These are phyloP conservation scores for Antedon mediterranea DNA, from an alignment of 53 echinoderm and acorn worm species.

Conservation along the genomic window DNA sequence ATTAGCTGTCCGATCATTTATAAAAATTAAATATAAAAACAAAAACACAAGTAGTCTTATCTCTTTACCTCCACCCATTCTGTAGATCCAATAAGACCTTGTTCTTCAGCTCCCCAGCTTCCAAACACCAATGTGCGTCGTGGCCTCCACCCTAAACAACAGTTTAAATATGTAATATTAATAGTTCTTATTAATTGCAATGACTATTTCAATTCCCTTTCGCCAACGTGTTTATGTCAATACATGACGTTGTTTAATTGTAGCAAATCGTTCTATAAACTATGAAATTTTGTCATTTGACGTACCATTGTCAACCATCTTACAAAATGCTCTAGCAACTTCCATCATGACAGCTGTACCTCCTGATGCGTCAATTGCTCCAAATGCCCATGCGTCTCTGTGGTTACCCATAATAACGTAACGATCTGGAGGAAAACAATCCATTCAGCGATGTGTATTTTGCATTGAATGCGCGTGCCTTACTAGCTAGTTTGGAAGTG, in stretches of 20 bases:
- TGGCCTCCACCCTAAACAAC: slow-evolving; percentile 55
- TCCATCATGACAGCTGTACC: slow-evolving; percentile 76
- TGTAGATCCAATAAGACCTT: slow-evolving; percentile 69
- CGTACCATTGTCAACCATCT: slow-evolving; percentile 36
- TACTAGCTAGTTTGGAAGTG: too few species aligned
- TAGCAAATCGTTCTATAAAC: too few species aligned
- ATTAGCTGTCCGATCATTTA: too few species aligned
- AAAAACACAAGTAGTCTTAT: too few species aligned
- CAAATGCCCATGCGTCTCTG: slow-evolving; percentile 92
- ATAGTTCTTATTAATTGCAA: background rate
- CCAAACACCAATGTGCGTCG: slow-evolving; percentile 64
- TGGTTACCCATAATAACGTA: slow-evolving; percentile 87
- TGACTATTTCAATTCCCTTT: background rate
- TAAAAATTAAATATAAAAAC: too few species aligned
- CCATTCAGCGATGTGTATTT: background rate
- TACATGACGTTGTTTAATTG: background rate
- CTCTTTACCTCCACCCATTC: slow-evolving; percentile 98
- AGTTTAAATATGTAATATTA: background rate
- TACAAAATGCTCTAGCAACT: slow-evolving; percentile 37
- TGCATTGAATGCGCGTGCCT: background rate
- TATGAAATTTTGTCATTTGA: too few species aligned
- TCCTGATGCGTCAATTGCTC: slow-evolving; percentile 75
- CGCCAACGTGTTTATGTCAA: background rate
- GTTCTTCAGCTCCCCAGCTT: slow-evolving; percentile 91
- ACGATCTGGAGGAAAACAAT: slow-evolving; percentile 41